These are phyloP conservation scores for Acropora tenuis DNA, from an alignment of 64 coral and sea anemone genomes.

Conservation along the genomic window DNA sequence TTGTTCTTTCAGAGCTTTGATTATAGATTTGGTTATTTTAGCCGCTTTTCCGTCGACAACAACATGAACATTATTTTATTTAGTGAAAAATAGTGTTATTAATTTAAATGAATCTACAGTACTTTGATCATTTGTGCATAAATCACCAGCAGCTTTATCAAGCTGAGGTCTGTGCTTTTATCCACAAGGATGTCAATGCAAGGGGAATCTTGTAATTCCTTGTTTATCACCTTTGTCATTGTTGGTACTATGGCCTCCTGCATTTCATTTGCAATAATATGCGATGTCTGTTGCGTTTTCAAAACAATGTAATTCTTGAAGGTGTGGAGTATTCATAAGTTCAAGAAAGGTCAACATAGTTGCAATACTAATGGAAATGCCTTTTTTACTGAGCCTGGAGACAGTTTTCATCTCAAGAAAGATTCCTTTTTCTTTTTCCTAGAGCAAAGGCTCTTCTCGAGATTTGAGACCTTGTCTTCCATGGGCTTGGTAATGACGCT, in stretches of 20 bases:
- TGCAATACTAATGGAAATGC: slow-evolving; percentile 19
- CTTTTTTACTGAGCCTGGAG: slow-evolving; percentile 21
- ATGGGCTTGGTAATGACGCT: slow-evolving; percentile 22
- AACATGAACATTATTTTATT: too few relatives aligned
- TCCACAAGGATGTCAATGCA: slow-evolving; percentile 39
- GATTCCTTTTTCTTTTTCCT: slow-evolving; percentile 36
- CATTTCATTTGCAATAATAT: too few relatives aligned
- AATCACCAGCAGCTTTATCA: slow-evolving; percentile 45
- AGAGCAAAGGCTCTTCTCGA: slow-evolving; percentile 21
- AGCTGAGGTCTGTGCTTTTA: too few relatives aligned
- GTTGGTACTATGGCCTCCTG: too few relatives aligned
- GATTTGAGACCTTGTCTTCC: too few relatives aligned
- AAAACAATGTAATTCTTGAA: slow-evolving; percentile 54
- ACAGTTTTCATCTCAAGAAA: slow-evolving; percentile 39
- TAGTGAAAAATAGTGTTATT: neutral
- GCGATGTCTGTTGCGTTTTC: slow-evolving; percentile 28
- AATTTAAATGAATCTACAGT: slow-evolving; percentile 8
- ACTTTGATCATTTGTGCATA: slow-evolving; percentile 29
- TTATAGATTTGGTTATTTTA: too few relatives aligned
- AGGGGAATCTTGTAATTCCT: neutral
- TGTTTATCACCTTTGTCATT: slow-evolving; percentile 24
- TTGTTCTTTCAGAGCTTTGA: neutral
- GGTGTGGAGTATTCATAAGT: slow-evolving; percentile 49
- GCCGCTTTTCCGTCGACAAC: too few relatives aligned
- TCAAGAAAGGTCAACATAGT: slow-evolving; percentile 56